Evolutionary conservation across 2,797 vertebrate species (phyloP).

Genomic region (Helarctos malayanus): DNA sequence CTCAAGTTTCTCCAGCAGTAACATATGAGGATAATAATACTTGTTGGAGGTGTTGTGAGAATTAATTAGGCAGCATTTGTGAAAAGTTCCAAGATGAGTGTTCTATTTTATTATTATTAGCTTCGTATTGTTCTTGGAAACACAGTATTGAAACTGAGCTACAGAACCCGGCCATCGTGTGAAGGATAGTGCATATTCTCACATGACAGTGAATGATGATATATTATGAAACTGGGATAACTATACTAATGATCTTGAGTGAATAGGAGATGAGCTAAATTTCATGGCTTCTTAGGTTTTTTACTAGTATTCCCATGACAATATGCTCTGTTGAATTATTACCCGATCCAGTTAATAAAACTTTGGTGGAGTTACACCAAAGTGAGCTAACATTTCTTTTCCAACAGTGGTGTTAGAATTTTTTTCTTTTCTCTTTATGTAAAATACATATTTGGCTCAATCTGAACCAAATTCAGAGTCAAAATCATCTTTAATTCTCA

Average conservation of each 20-base stretch:
- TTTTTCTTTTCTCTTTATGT: constrained; percentile 19
- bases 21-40: constrained; percentile 46
- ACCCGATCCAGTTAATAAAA: constrained; percentile 1
- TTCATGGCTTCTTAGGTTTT: background rate
- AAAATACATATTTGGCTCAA: constrained; percentile 53
- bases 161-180: background rate
- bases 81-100: constrained; percentile 38
- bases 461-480: constrained; percentile 52
- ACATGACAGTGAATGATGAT: background rate
- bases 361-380: background rate
- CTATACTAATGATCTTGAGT: background rate
- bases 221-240: background rate
- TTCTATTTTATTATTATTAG: constrained; percentile 64
- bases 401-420: background rate
- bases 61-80: constrained; percentile 73
- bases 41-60: constrained; percentile 56
- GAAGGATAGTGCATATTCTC: background rate
- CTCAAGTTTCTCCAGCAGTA: constrained; percentile 36
- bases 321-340: background rate
- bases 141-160: constrained; percentile 40
- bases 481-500: background rate
- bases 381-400: constrained; percentile 59
- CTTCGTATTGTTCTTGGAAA: constrained; percentile 60
- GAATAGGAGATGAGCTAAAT: background rate
- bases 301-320: background rate